Evolutionary conservation across 2,113 vertebrate species (phyloP), one percentile per base, ranked within the genome.

Genomic region (Channa maculata): DNA sequence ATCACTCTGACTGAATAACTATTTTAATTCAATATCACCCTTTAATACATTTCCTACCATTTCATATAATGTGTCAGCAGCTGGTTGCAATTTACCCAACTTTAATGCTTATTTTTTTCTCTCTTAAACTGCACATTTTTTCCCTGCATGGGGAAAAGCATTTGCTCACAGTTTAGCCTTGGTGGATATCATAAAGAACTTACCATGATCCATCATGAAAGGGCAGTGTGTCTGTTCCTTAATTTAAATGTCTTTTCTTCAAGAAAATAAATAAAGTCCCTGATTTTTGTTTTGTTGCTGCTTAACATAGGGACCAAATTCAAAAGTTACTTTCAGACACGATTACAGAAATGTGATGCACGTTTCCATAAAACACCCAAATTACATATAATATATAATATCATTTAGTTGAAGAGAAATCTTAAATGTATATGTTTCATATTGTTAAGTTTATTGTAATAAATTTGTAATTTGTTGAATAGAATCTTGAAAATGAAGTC

Each of bases 1-100:
- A 76, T 91, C 67, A 78, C 45, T 59, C 63, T 86, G 77, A 88
- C 68, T 68, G 71, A 82, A 85, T 83, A 85, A 86, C 61, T 55
- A 24, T 85, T 91, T 88, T 79, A 84, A 88, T 89, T 67, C 57
- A 70, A 74, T 64, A 74, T 62, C 79, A 69, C 46, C 64, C 64
- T 41, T 64, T 46, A 77, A 75, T 73, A 38, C 14, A 72, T 82
- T 74, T 77, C 11, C 46, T 13, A 58, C 71, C 48, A 10, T 80
- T 82, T 80, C 8, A 82, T 76, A 52, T 65, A 79, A 63, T 82
- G 62, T 84, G 84, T 70, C 71, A 66, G 54, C 48, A 88, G 87
- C 86, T 85, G 39, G 65, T 49, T 64, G 72, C 65, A 84, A 82
- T 89, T 82, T 80, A 58, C 45, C 52, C 14, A 24, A 50, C 69